Conservation (phyloP, 2,888 invertebrate genomes). For the Acronicta psi region DNA sequence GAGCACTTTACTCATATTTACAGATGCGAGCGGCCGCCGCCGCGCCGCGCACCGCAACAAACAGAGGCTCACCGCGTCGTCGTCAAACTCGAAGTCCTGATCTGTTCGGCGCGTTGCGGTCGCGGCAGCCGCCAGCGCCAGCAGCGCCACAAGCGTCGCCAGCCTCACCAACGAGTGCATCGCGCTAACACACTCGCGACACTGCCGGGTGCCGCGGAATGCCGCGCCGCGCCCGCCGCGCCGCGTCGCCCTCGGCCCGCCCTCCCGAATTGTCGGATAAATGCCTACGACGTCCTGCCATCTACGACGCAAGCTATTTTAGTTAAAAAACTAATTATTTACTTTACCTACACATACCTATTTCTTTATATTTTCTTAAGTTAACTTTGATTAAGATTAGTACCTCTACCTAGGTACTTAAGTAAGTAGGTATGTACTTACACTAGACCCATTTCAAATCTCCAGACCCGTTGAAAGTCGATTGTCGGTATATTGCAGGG, state of each 20-base stretch:
- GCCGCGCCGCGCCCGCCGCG: conserved; percentile 33
- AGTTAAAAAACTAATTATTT: too few species aligned
- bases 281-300: conserved; percentile 24
- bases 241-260: conserved; percentile 29
- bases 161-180: conserved; percentile 58
- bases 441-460: too few species aligned
- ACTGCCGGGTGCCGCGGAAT: conserved; percentile 57
- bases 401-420: too few species aligned
- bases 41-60: not conserved
- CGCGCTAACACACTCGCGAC: conserved; percentile 46
- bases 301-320: conserved; percentile 14
- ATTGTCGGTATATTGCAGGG: too few species aligned
- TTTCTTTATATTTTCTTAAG: too few species aligned
- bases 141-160: conserved; percentile 61
- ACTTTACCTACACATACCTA: too few species aligned
- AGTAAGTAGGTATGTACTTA: too few species aligned
- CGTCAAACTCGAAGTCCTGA: conserved; percentile 85
- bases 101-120: conserved; percentile 68
- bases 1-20: not conserved
- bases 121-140: conserved; percentile 58
- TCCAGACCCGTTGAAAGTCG: too few species aligned
- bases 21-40: too few species aligned
- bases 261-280: conserved; percentile 5
- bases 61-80: conserved; percentile 71
- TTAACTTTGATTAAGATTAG: too few species aligned